These are phyloP conservation scores for Ptychochromis oligacanthus DNA, from an alignment of 2,113 vertebrate species.

Conservation along the genomic window DNA sequence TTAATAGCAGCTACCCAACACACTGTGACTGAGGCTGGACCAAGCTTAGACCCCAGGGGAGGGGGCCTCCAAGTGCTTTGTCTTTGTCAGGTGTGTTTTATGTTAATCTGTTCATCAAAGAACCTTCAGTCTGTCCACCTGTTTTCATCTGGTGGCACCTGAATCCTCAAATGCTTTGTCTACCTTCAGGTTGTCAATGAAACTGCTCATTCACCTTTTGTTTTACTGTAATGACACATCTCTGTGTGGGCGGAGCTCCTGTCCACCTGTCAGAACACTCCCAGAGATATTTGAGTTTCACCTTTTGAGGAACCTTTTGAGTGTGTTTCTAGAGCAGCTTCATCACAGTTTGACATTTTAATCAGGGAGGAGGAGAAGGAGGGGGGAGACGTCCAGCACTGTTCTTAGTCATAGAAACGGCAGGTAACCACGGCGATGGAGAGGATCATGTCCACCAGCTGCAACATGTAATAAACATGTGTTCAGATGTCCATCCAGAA, in stretches of 20 bases:
- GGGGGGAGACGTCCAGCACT: too few species aligned
- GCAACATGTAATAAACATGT: not conserved
- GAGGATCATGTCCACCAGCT: not conserved
- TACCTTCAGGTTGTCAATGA: not conserved
- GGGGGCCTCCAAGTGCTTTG: not conserved
- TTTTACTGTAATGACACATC: not conserved
- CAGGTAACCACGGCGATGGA: not conserved
- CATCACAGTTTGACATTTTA: not conserved
- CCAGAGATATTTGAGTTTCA: not conserved
- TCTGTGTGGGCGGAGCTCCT: not conserved
- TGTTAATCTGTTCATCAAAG: not conserved
- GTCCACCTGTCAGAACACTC: not conserved
- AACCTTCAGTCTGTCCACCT: not conserved
- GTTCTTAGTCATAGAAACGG: not conserved
- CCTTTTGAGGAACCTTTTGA: too few species aligned
- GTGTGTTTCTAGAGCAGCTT: not conserved
- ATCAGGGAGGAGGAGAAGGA: not conserved
- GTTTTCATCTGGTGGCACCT: rapidly evolving
- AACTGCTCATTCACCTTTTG: not conserved
- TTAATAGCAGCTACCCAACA: not conserved
- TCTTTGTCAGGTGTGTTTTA: not conserved
- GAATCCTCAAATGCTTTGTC: not conserved
- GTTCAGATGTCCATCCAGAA: not conserved
- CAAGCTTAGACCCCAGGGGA: too few species aligned
- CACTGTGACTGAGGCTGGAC: not conserved